These are phyloP conservation scores for Palythoa heliodiscus DNA, from an alignment of 92 coral and sea anemone genomes.

Conservation along the genomic window DNA sequence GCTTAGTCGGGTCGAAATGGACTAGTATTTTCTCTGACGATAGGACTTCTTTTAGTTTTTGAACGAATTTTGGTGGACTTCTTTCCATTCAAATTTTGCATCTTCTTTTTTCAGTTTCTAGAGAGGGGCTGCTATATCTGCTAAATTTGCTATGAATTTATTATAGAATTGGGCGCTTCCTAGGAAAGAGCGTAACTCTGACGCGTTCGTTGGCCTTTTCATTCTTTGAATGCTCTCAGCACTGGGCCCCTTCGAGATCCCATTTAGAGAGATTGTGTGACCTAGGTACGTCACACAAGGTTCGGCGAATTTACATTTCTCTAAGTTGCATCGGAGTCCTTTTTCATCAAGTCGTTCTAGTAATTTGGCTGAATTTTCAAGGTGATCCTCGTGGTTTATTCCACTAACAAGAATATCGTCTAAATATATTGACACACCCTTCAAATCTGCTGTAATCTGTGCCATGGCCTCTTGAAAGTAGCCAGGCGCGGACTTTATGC, in stretches of 20 bases:
- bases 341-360: neutral
- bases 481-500: conserved; percentile 33
- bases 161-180: conserved; percentile 7
- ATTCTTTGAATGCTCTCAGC: conserved; percentile 8
- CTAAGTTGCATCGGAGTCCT: conserved; percentile 12
- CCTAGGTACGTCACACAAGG: conserved; percentile 34
- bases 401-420: conserved; percentile 4
- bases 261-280: conserved; percentile 9
- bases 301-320: conserved; percentile 28
- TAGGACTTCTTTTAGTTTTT: conserved; percentile 11
- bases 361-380: neutral
- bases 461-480: neutral
- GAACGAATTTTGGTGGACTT: conserved; percentile 8
- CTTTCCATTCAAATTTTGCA: neutral
- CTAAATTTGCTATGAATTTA: conserved; percentile 34
- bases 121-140: conserved; percentile 16
- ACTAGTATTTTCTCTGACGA: conserved; percentile 19
- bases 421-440: neutral
- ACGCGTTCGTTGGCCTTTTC: conserved; percentile 32
- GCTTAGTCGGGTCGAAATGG: neutral
- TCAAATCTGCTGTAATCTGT: neutral
- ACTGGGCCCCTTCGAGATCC: conserved; percentile 29
- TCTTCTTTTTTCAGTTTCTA: conserved; percentile 25
- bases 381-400: neutral
- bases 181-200: conserved; percentile 23